phyloP scores from a whole-genome alignment of 2,888 invertebrate species.

The Cheilosia pagana region DNA sequence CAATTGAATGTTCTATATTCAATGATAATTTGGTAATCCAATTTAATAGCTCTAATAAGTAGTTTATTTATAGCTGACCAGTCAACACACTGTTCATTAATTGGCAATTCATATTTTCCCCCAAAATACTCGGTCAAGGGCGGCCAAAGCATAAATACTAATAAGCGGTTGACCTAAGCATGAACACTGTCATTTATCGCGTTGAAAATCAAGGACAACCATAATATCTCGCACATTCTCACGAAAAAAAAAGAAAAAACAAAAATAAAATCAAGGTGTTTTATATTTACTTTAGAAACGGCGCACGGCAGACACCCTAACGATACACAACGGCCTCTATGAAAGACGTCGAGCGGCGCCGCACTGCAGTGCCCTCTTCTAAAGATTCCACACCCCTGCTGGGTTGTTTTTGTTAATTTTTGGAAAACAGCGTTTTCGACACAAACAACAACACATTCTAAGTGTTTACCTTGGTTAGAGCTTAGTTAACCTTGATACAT shows the following conservation, averaged over 20 bases:
- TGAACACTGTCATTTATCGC: constrained; percentile 48
- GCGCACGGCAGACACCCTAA: constrained; percentile 46
- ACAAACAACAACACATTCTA: constrained; percentile 48
- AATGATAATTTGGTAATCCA: not conserved
- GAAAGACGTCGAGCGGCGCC: constrained; percentile 17
- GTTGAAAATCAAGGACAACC: constrained; percentile 68
- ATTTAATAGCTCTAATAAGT: not conserved
- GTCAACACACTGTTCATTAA: constrained; percentile 15
- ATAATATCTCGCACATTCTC: constrained; percentile 53
- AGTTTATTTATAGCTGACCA: not conserved
- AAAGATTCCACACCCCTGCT: constrained; percentile 31
- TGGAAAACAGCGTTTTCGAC: constrained; percentile 44
- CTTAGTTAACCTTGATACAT: constrained; percentile 36
- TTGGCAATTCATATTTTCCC: constrained; percentile 26
- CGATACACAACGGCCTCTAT: constrained; percentile 29
- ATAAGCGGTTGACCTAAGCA: constrained; percentile 62
- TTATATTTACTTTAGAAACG: constrained; percentile 60
- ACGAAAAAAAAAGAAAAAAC: constrained; percentile 55
- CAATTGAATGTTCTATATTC: not conserved
- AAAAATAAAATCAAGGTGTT: constrained; percentile 76
- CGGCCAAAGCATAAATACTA: constrained; percentile 50
- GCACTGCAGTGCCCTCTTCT: constrained; percentile 37
- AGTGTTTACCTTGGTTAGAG: constrained; percentile 15
- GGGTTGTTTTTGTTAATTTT: constrained; percentile 11
- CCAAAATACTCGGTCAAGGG: constrained; percentile 71